Evolutionary conservation across 2,888 invertebrate genomes (phyloP).

Genomic region (Diachrysia chrysitis): DNA sequence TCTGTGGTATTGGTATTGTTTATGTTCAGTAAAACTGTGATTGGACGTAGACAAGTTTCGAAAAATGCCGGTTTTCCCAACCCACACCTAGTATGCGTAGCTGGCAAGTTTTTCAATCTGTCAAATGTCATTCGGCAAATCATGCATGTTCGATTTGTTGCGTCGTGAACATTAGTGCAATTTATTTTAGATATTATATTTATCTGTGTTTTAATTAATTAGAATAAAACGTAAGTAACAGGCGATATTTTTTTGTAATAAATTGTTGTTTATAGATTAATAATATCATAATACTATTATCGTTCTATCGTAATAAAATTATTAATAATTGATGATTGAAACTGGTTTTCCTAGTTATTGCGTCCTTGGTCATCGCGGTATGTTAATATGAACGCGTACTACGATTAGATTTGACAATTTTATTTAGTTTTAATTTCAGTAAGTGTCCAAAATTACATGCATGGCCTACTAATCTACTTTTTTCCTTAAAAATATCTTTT

Average conservation of each 20-base stretch:
- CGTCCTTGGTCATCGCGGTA: conserved; percentile 74
- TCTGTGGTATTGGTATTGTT: background rate
- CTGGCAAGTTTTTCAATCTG: conserved; percentile 56
- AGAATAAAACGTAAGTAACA: conserved; percentile 59
- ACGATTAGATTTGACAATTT: conserved; percentile 12
- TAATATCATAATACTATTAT: conserved; percentile 15
- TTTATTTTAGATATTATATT: conserved; percentile 56
- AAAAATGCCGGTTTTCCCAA: conserved; percentile 46
- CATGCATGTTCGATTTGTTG: conserved; percentile 73
- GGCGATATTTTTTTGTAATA: conserved; percentile 8
- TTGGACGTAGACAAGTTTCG: background rate
- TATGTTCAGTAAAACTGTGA: background rate
- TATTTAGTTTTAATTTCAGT: conserved; percentile 24
- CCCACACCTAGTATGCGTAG: conserved; percentile 28
- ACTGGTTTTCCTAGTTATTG: conserved; percentile 75
- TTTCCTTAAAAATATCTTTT: conserved; percentile 51
- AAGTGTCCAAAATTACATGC: conserved; percentile 44
- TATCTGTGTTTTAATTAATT: conserved; percentile 55
- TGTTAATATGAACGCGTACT: conserved; percentile 61
- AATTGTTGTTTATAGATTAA: background rate
- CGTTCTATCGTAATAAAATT: conserved; percentile 54
- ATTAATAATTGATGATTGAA: conserved; percentile 68
- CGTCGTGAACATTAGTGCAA: conserved; percentile 59
- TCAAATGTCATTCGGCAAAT: conserved; percentile 76
- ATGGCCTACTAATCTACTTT: conserved; percentile 69